These are phyloP conservation scores for Hydractinia symbiolongicarpus DNA, from an alignment of 30 jellyfish, hydroid and myxozoan genomes.

Conservation along the genomic window DNA sequence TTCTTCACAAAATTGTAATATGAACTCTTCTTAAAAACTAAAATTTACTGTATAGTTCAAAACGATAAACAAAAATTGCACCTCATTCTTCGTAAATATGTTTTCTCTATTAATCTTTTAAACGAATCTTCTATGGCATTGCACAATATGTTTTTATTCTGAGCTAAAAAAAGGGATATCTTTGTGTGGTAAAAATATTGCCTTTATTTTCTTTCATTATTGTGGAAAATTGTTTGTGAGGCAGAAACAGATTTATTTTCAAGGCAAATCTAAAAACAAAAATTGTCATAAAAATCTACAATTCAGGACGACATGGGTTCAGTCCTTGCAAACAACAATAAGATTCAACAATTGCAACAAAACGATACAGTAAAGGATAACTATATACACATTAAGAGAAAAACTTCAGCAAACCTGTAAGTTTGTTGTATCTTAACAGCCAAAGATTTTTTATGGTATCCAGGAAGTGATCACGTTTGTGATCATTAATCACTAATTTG, in stretches of 20 bases:
- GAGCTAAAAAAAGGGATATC: slow-evolving; percentile 21
- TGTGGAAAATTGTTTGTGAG: too few species aligned
- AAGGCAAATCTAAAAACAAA: too few species aligned
- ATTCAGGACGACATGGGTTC: too few species aligned
- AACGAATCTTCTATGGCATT: slow-evolving; percentile 61
- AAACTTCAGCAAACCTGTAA: too few species aligned
- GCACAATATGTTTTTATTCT: slow-evolving; percentile 33
- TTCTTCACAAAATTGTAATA: too few species aligned
- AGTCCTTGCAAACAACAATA: too few species aligned
- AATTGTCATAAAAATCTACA: too few species aligned
- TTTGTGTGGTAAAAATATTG: too few species aligned
- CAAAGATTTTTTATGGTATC: slow-evolving; percentile 35
- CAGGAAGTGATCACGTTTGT: slow-evolving; percentile 16
- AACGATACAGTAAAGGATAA: background rate
- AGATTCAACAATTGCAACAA: too few species aligned
- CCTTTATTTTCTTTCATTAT: too few species aligned
- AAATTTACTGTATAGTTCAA: background rate
- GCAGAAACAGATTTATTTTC: too few species aligned
- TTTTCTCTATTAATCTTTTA: slow-evolving; percentile 57
- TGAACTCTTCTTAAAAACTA: background rate
- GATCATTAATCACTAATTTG: slow-evolving; percentile 37
- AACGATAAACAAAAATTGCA: background rate
- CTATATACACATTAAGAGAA: background rate
- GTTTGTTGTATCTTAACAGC: slow-evolving; percentile 28
- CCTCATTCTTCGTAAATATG: slow-evolving; percentile 49